Percentiles rank a stretch among this genome's conserved stretches.
Evolutionary conservation across 2,888 invertebrate genomes (phyloP).

Genomic region (Lasioglossum morio): DNA sequence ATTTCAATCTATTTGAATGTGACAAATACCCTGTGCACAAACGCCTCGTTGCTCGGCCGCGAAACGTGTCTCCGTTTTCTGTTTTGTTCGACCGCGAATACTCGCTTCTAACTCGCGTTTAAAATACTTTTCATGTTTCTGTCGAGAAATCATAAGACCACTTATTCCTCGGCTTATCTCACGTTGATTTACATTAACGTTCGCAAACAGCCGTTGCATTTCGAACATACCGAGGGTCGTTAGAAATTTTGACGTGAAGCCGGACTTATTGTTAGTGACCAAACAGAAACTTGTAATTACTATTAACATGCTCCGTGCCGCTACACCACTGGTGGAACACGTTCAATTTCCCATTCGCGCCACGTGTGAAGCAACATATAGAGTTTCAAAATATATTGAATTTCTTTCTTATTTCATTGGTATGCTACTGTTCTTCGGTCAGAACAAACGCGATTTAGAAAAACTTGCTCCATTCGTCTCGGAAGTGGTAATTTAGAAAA

Average conservation of each 20-base stretch:
- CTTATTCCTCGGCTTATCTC: background rate
- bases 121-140: background rate
- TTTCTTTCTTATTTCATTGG: too few species aligned
- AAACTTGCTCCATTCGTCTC: background rate
- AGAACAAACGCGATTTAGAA: background rate
- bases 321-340: too few species aligned
- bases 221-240: background rate
- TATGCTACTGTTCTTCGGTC: too few species aligned
- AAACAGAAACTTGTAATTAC: too few species aligned
- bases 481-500: background rate
- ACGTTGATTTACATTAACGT: background rate
- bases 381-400: too few species aligned
- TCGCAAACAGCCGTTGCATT: background rate
- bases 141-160: background rate
- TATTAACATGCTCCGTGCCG: too few species aligned
- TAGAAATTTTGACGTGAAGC: background rate
- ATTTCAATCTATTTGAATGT: conserved; percentile 14
- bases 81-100: background rate
- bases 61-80: background rate
- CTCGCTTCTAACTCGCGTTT: background rate
- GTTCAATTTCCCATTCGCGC: too few species aligned
- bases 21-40: background rate
- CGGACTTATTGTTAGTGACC: too few species aligned
- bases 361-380: too few species aligned
- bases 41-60: background rate